phyloP scores from a whole-genome alignment of 2,113 vertebrate genomes.

The Colius striatus region DNA sequence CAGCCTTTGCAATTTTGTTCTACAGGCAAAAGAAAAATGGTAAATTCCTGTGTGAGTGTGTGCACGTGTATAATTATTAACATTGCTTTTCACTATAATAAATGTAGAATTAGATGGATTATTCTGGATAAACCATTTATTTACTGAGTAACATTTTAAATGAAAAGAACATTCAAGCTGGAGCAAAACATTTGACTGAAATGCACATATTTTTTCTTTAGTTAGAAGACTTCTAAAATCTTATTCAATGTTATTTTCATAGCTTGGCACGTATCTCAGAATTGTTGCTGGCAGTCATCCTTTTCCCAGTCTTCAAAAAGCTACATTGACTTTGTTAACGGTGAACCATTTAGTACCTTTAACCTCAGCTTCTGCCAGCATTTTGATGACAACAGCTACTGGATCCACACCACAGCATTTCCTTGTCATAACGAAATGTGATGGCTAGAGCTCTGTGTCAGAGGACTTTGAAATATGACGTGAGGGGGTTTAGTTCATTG shows the following conservation, averaged over 20 bases:
- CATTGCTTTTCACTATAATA: neutral
- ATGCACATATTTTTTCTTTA: neutral
- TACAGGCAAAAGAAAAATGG: fast-evolving
- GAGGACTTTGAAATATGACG: neutral
- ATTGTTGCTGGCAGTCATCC: neutral
- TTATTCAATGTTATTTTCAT: neutral
- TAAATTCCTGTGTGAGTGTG: neutral
- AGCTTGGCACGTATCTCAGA: neutral
- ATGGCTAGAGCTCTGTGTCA: neutral
- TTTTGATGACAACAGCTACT: neutral
- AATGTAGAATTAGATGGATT: neutral
- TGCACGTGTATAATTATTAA: neutral
- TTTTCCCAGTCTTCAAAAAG: neutral
- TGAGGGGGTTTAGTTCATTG: neutral
- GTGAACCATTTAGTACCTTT: neutral
- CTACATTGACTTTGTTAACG: neutral
- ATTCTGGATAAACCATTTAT: neutral
- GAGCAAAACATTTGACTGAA: neutral
- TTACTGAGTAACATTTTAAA: neutral
- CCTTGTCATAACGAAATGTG: neutral
- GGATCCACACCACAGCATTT: neutral
- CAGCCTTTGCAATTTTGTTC: neutral
- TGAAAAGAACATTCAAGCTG: neutral
- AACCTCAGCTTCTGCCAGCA: neutral
- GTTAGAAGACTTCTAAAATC: neutral